Conservation (phyloP, 2,797 vertebrate species). For the Pantherophis alleghaniensis region DNA sequence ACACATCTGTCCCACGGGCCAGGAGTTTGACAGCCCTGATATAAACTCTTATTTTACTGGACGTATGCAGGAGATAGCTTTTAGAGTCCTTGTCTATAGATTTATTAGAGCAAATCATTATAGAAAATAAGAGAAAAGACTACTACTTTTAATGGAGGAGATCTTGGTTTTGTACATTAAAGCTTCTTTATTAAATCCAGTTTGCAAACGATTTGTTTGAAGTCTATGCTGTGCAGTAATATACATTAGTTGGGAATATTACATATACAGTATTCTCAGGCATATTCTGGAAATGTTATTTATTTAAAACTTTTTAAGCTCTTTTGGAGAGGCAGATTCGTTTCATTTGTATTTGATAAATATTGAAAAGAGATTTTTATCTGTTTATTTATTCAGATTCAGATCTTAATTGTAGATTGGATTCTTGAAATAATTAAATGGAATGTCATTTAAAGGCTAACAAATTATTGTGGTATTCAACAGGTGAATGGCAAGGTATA, state of each 20-base stretch:
- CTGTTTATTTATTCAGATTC: not conserved
- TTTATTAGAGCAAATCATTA: slow-evolving; percentile 10
- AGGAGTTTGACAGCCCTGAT: not conserved
- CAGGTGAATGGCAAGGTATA: not conserved
- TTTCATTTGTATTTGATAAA: not conserved
- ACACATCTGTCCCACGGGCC: too few species aligned
- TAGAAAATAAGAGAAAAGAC: not conserved
- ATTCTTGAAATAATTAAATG: not conserved
- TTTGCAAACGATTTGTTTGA: not conserved
- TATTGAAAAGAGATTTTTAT: not conserved
- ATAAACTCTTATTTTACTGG: not conserved
- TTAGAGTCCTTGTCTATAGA: not conserved
- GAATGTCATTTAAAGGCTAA: not conserved
- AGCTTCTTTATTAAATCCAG: not conserved
- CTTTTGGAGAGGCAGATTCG: not conserved
- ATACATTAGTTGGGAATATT: slow-evolving; percentile 1
- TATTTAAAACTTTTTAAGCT: not conserved
- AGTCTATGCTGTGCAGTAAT: not conserved
- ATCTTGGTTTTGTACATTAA: not conserved
- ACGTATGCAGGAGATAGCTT: not conserved
- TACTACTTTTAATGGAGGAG: not conserved
- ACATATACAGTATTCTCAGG: not conserved
- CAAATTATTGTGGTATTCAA: not conserved
- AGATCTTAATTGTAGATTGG: not conserved
- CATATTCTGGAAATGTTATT: not conserved